Conservation (phyloP, 2,888 invertebrate genomes). For the Rhimphoctona megacephalus region DNA sequence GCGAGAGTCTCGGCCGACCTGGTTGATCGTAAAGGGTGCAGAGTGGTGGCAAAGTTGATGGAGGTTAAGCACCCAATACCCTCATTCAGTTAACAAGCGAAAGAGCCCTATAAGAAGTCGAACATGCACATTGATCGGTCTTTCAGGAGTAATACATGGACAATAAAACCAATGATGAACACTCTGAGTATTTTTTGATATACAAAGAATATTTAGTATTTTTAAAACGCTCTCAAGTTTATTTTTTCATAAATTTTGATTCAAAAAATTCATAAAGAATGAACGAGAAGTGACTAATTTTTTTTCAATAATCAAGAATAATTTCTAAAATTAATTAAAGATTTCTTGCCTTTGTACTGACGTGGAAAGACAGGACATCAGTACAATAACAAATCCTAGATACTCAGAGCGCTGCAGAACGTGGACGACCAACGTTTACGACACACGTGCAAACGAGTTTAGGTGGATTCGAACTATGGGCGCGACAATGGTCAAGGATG, state of each 20-base stretch:
- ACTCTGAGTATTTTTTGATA: neutral
- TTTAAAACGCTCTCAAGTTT: neutral
- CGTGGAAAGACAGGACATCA: neutral
- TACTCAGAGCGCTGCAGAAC: neutral
- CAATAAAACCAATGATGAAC: neutral
- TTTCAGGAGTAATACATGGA: conserved; percentile 10
- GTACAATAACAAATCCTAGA: neutral
- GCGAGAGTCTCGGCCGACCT: conserved; percentile 13
- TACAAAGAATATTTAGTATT: neutral
- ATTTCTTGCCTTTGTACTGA: neutral
- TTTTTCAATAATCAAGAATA: neutral
- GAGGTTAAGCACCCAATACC: conserved; percentile 57
- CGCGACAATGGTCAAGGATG: conserved; percentile 73
- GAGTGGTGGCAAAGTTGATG: conserved; percentile 56
- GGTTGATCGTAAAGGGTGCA: conserved; percentile 46
- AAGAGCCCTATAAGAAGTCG: conserved; percentile 13
- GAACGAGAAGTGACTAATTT: neutral
- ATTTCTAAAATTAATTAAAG: neutral
- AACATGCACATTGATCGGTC: conserved; percentile 4
- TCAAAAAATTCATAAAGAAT: neutral
- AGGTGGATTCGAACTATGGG: conserved; percentile 69
- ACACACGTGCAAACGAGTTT: conserved; percentile 45
- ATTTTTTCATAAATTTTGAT: neutral
- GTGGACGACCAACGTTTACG: conserved; percentile 12
- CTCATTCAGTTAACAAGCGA: conserved; percentile 38